A percentile compares a stretch with the other conserved stretches of the same genome.
Conservation (phyloP, 1,140 invertebrate genomes). For the Cylas formicarius region DNA sequence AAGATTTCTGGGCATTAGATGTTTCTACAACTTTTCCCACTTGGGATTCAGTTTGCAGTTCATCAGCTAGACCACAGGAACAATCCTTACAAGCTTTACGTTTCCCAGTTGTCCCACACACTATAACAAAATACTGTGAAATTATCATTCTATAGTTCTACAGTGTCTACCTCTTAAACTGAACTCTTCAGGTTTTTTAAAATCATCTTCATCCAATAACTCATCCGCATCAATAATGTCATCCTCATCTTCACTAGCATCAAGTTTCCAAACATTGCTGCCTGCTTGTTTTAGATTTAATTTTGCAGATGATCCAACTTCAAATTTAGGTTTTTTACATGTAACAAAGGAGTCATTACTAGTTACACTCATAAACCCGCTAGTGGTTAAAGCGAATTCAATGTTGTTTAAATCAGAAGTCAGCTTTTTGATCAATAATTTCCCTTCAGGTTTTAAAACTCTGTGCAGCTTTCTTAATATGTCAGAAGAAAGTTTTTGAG, state of each 20-base stretch:
- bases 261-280: constrained; percentile 68
- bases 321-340: constrained; percentile 59
- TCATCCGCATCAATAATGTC: constrained; percentile 83
- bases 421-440: constrained; percentile 38
- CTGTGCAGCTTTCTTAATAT: constrained; percentile 13
- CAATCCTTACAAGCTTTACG: constrained; percentile 98
- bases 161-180: constrained; percentile 67
- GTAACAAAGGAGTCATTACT: constrained; percentile 42
- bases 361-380: constrained; percentile 54
- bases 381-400: constrained; percentile 51
- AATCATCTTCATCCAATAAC: constrained; percentile 82
- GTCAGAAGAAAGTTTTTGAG: not conserved
- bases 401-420: constrained; percentile 38
- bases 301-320: constrained; percentile 52
- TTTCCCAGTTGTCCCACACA: constrained; percentile 85
- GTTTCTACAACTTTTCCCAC: constrained; percentile 37
- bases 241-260: constrained; percentile 59
- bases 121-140: constrained; percentile 47
- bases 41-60: constrained; percentile 61
- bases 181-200: constrained; percentile 73
- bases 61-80: constrained; percentile 92
- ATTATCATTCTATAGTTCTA: constrained; percentile 3
- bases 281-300: constrained; percentile 44
- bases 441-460: constrained; percentile 38
- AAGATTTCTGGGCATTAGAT: constrained; percentile 67